Base-by-base conservation (phyloP, 2,888 invertebrate genomes). In the Andrena bucephala region DNA sequence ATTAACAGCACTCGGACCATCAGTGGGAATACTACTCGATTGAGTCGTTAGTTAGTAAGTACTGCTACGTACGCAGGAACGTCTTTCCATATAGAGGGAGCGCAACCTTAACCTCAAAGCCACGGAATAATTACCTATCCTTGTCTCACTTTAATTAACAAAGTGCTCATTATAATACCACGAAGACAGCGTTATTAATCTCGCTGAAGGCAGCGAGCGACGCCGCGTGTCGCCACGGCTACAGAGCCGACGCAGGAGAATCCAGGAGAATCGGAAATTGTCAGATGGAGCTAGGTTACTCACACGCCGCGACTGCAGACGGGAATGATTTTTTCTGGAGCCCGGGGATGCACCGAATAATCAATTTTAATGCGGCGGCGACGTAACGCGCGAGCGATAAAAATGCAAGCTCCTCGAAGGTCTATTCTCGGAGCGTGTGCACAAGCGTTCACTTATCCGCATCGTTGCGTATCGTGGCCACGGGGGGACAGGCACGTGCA, bases 401-500 rank as follows among this genome's bases (percentile, higher is more conserved):
- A 80, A 81, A 81, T 60, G 75, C 67, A 52, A 33, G 36, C 59
- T 48, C 29, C 20, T 69, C 20, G 57, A 73, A 75, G 33, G 52
- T 54, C 62, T 82, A 59, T 81, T 71, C 75, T 60, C 16, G 33
- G 67, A 7, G 52, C 27, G 24, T 24, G 33, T 62, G 68, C 68
- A 59, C 33, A 66, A 77, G 31, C 48, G 77, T 72, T 36, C 65
- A 50, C 48, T 83, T 82, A 77, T 68, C 33, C 72, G 42, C 29
- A 50, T 77, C 72, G 83, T 76, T 83, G 77, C 52, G 27, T 60
- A 66, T 73, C 77, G 76, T 75, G 70, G 50, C 62, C 66, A 63
- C 70, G 42, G 16, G 36, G 42, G 54, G 54, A 57, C 48, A 16
- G 50, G 57, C 74, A 82, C 82, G 82, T 83, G 83, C 72, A 78